Evolutionary conservation across 2,888 invertebrate genomes (phyloP), one percentile per base, ranked within the genome.

Genomic region (Ommatoiulus sabulosus): DNA sequence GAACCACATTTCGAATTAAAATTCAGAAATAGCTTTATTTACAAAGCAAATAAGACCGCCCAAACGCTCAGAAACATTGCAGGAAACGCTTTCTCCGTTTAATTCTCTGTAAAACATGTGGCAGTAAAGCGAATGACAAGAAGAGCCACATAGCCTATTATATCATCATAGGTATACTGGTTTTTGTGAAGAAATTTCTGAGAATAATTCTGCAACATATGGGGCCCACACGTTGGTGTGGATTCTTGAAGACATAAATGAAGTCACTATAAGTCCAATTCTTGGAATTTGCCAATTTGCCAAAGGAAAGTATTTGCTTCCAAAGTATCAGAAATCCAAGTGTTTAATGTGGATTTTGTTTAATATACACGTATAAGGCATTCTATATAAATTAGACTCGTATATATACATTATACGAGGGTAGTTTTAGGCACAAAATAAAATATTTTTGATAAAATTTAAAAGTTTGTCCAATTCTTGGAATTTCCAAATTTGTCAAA

Each of bases 41-140:
- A 72, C 20, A 24, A 72, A 24, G 24, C 80, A 35, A 80, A 80
- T 80, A 80, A 35, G 80, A 80, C 80, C 80, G 35, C 80, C 80
- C 80, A 80, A 80, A 80, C n/a, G 63, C n/a, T 5, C 1, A 63
- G n/a, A 63, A 63, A 17, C 2, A n/a, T n/a, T 63, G 17, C 17
- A 63, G 17, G 46, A 46, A 8, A 46, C 46, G 46, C 46, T 46
- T 48, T 48, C 48, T 48, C 5, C 10, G 48, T 48, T n/a, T 12
- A 48, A 72, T n/a, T 63, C 63, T 17, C 12, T n/a, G n/a, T n/a
- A n/a, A n/a, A 63, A 52, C 52, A 52, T 10, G 12, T 52, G 52
- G 52, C 52, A 15, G 10, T 2, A 52, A 52, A 52, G 15, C 52
- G 2, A 52, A 15, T 52, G 52, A 52, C 52, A 52, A 52, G 52